Evolutionary conservation across 2,888 invertebrate genomes (phyloP).

Genomic region (Cephus spinipes): DNA sequence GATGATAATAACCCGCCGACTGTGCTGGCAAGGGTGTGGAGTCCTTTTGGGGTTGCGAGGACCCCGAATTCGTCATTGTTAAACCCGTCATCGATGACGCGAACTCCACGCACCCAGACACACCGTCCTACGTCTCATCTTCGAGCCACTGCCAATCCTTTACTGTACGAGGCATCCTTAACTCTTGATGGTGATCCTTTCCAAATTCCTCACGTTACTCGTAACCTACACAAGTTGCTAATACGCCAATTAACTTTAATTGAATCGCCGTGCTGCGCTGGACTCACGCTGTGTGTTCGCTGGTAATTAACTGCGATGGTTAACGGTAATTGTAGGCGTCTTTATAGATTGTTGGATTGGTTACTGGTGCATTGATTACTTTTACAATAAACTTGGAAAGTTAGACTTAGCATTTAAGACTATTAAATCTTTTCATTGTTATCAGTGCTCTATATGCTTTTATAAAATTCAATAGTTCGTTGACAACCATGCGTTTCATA

Average conservation of each 20-base stretch:
- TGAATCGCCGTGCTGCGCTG: not conserved
- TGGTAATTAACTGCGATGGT: not conserved
- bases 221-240: not conserved
- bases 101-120: conserved; percentile 52
- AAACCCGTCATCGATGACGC: conserved; percentile 57
- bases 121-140: conserved; percentile 46
- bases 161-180: not conserved
- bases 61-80: conserved; percentile 49
- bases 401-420: not conserved
- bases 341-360: not conserved
- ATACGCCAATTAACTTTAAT: not conserved
- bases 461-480: not conserved
- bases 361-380: not conserved
- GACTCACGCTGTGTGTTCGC: not conserved
- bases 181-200: not conserved
- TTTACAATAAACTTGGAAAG: not conserved
- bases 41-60: conserved; percentile 54
- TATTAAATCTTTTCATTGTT: not conserved
- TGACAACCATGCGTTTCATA: not conserved
- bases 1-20: conserved; percentile 67
- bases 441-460: not conserved
- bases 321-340: not conserved
- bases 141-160: conserved; percentile 11
- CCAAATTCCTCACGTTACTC: not conserved
- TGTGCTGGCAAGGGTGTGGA: conserved; percentile 65